phyloP scores from a whole-genome alignment of 2,888 invertebrate species.

The Lepidocyrtoides sp. region DNA sequence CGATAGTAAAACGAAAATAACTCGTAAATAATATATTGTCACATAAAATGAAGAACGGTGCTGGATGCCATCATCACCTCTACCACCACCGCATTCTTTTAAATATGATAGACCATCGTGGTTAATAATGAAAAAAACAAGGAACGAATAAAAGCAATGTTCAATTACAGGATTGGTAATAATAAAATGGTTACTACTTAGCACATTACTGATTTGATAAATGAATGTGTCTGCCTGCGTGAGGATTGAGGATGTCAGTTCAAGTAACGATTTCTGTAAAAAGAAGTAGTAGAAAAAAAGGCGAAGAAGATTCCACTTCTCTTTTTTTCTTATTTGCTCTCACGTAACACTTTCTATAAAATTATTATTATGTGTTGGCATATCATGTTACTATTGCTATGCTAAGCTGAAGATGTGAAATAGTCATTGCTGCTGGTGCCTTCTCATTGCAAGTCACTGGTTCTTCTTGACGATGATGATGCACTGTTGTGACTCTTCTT shows the following conservation, averaged over 20 bases:
- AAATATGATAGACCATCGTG: conserved; percentile 20
- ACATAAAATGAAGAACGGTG: conserved; percentile 68
- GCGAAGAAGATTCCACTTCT: background rate
- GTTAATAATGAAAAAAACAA: conserved; percentile 44
- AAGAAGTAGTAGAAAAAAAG: background rate
- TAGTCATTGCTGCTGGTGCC: background rate
- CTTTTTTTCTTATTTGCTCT: conserved; percentile 45
- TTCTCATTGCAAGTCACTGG: background rate
- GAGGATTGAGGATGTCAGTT: conserved; percentile 51
- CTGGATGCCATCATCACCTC: conserved; percentile 19
- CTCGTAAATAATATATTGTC: conserved; percentile 65
- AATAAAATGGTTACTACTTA: conserved; percentile 67
- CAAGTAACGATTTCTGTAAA: background rate
- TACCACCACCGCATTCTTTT: conserved; percentile 15
- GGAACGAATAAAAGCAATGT: conserved; percentile 73
- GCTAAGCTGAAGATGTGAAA: conserved; percentile 31
- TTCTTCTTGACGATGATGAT: background rate
- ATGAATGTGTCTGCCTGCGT: conserved; percentile 40
- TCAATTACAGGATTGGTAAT: conserved; percentile 75
- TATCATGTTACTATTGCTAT: conserved; percentile 55
- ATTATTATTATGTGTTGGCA: background rate
- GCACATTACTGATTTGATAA: conserved; percentile 68
- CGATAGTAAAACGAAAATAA: conserved; percentile 43
- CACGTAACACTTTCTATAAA: conserved; percentile 73
- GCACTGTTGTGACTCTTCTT: background rate